Conservation (phyloP, 2,888 invertebrate genomes). For the Drosophila histrio region DNA sequence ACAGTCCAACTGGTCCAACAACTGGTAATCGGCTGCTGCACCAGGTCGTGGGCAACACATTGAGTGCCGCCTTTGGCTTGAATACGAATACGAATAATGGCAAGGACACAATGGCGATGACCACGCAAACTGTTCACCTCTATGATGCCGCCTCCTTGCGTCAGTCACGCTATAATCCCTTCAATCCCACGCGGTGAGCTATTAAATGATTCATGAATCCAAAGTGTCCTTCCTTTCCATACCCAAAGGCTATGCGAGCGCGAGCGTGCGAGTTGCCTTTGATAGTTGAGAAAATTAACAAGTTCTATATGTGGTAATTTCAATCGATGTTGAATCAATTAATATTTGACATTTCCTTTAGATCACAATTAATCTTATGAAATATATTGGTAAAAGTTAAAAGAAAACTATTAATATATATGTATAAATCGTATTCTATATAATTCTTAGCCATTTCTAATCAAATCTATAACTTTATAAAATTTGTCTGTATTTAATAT, state of each 20-base stretch:
- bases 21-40: constrained; percentile 59
- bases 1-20: neutral
- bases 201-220: constrained; percentile 19
- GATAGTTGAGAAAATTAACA: neutral
- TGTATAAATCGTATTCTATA: too few species aligned
- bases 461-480: too few species aligned
- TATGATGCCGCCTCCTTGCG: constrained; percentile 77
- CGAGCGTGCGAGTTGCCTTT: neutral
- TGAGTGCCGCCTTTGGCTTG: constrained; percentile 76
- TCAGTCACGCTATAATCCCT: constrained; percentile 80
- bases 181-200: constrained; percentile 82
- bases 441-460: too few species aligned
- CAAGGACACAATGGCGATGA: constrained; percentile 19
- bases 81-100: constrained; percentile 24
- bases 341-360: neutral
- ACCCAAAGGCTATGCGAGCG: neutral
- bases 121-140: constrained; percentile 71
- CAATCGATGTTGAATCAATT: neutral
- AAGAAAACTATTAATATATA: too few species aligned
- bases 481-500: too few species aligned
- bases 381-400: too few species aligned
- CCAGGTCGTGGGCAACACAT: constrained; percentile 68
- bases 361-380: neutral
- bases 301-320: neutral
- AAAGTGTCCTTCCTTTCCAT: constrained; percentile 1